These are phyloP conservation scores for Enoplosus armatus DNA, from an alignment of 2,797 vertebrate genomes.

Conservation along the genomic window DNA sequence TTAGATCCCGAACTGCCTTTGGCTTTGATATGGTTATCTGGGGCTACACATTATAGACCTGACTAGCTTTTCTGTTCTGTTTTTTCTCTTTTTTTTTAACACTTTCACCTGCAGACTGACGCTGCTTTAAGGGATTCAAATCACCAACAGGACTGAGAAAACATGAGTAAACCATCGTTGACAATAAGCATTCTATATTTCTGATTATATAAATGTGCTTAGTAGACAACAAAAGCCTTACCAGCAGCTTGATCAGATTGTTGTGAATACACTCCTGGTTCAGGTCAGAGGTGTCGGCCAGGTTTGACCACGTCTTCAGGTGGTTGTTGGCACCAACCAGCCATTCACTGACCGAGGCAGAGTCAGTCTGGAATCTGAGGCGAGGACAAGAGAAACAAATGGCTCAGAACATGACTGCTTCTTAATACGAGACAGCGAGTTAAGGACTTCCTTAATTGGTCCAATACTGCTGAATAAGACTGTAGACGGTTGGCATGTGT, in stretches of 20 bases:
- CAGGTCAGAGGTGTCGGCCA: conserved; percentile 80
- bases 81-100: background rate
- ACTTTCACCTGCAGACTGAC: background rate
- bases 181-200: too few relatives aligned
- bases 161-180: background rate
- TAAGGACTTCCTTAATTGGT: background rate
- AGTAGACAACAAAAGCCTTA: conserved; percentile 66
- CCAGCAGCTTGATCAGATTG: conserved; percentile 88
- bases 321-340: conserved; percentile 84
- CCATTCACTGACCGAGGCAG: conserved; percentile 86
- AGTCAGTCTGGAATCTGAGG: conserved; percentile 89
- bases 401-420: conserved; percentile 46
- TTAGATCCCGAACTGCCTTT: background rate
- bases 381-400: conserved; percentile 46
- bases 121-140: background rate
- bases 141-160: background rate
- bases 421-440: conserved; percentile 23
- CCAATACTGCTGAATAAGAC: conserved; percentile 18
- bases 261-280: conserved; percentile 81
- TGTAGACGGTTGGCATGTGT: too few relatives aligned
- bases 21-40: too few relatives aligned
- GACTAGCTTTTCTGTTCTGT: too few relatives aligned
- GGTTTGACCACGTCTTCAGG: conserved; percentile 86
- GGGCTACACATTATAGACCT: background rate
- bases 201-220: background rate